Conservation (phyloP, 2,113 vertebrate genomes). For the Takifugu flavidus region DNA sequence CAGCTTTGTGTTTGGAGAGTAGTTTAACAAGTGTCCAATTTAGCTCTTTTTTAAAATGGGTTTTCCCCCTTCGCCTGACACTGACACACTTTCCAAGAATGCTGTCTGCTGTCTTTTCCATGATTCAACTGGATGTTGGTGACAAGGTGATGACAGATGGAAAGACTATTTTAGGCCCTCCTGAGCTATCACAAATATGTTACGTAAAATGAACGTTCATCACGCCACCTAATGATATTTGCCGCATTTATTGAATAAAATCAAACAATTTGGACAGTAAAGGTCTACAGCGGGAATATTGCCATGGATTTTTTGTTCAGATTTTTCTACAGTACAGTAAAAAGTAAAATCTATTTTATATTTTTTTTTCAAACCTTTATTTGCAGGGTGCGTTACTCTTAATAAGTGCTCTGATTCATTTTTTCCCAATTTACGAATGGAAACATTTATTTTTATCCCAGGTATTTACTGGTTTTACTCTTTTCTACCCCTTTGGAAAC, state of each 20-base stretch:
- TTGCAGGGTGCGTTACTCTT: too few species aligned
- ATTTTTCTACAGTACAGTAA: too few species aligned
- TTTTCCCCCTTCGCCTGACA: not conserved
- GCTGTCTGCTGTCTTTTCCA: not conserved
- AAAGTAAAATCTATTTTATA: too few species aligned
- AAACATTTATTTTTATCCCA: too few species aligned
- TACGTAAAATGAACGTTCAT: not conserved
- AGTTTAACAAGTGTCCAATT: not conserved
- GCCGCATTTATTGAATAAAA: too few species aligned
- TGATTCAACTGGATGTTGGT: not conserved
- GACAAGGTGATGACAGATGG: not conserved
- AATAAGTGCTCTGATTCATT: too few species aligned
- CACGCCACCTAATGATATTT: not conserved
- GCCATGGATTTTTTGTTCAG: too few species aligned
- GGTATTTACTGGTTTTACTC: constrained; percentile 1
- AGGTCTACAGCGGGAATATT: too few species aligned
- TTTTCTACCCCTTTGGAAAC: not conserved
- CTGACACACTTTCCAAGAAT: not conserved
- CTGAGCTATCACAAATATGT: not conserved
- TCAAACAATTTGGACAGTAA: too few species aligned
- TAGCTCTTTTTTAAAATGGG: not conserved
- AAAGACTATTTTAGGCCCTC: not conserved
- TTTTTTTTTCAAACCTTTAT: too few species aligned
- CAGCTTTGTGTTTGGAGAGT: not conserved
- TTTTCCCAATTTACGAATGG: too few species aligned